Evolutionary conservation across 1,140 invertebrate genomes (phyloP).

Genomic region (Drosophila sucinea): DNA sequence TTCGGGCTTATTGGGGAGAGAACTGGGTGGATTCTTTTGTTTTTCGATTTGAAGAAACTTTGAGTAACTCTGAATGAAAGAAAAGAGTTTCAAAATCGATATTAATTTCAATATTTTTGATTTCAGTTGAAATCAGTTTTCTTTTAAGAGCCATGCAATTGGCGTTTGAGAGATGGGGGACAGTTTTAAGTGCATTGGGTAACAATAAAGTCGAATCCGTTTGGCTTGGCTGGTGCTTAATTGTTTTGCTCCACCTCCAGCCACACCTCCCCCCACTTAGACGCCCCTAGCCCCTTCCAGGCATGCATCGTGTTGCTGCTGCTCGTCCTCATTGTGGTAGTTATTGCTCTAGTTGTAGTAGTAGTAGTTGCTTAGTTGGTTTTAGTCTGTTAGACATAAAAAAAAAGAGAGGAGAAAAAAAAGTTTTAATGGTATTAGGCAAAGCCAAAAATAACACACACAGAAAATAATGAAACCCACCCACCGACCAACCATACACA

Average conservation of each 20-base stretch:
- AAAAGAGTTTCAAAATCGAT: too few species aligned
- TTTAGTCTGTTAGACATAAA: slow-evolving; percentile 67
- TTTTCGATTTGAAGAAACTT: too few species aligned
- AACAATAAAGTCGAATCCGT: slow-evolving; percentile 1
- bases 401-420: slow-evolving; percentile 23
- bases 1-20: too few species aligned
- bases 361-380: slow-evolving; percentile 33
- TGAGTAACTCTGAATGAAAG: too few species aligned
- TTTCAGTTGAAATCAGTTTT: too few species aligned
- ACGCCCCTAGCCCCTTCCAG: background rate
- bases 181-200: background rate
- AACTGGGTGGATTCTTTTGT: too few species aligned
- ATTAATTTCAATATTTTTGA: too few species aligned
- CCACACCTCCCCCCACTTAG: background rate
- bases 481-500: slow-evolving; percentile 2
- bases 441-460: slow-evolving; percentile 75
- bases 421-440: slow-evolving; percentile 78
- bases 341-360: slow-evolving; percentile 30
- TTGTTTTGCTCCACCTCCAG: slow-evolving; percentile 5
- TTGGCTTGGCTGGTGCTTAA: background rate
- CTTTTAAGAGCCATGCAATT: too few species aligned
- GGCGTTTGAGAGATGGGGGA: background rate
- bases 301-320: slow-evolving; percentile 15
- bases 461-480: slow-evolving; percentile 44
- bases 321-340: slow-evolving; percentile 33